Base-by-base conservation (phyloP, 2,797 vertebrate species). In the Esox masquinongy region DNA sequence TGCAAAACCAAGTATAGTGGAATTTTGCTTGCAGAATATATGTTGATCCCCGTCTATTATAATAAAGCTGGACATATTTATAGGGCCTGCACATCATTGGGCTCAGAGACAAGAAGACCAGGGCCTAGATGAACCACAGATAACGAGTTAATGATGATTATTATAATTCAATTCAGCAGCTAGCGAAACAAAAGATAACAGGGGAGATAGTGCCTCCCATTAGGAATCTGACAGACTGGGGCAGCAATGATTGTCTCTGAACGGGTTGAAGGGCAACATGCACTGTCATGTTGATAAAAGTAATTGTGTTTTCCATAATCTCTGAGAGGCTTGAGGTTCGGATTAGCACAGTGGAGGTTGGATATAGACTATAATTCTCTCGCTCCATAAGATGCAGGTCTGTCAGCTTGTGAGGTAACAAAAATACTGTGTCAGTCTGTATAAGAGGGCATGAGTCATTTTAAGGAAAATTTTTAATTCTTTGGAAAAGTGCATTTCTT, bases 181-280 rank as follows among this genome's bases (percentile, higher is more conserved):
- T 61, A 78, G 59, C 81, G 78, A 85, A 85, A 89, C 86, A 84
- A 84, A 88, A 88, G 85, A 88, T 84, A 80, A 70, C 50, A 80
- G 83, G 77, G 74, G 81, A 91, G 88, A 89, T 88, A 92, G 90
- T 77, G 77, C 82, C 86, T 85, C 87, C 15, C 83, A 90, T 91
- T 88, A 91, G 82, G 75, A 85, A 83, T 86, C 88, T 90, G 86
- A 85, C 78, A 74, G 76, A 86, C 36, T 74, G 7, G 90, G 84
- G 89, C 90, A 85, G 86, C 83, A 88, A 90, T 87, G 79, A 74
- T 82, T 76, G 64, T 79, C 51, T 78, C 51, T 49, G 69, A 70
- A 64, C 63, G 66, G 71, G 74, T 75, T 81, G 77, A 78, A 74
- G 72, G 74, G 47, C 78, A 17, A 75, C 75, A 82, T 79, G 68